These are phyloP conservation scores for Desoria tigrina DNA, from an alignment of 2,888 invertebrate genomes.

Conservation along the genomic window DNA sequence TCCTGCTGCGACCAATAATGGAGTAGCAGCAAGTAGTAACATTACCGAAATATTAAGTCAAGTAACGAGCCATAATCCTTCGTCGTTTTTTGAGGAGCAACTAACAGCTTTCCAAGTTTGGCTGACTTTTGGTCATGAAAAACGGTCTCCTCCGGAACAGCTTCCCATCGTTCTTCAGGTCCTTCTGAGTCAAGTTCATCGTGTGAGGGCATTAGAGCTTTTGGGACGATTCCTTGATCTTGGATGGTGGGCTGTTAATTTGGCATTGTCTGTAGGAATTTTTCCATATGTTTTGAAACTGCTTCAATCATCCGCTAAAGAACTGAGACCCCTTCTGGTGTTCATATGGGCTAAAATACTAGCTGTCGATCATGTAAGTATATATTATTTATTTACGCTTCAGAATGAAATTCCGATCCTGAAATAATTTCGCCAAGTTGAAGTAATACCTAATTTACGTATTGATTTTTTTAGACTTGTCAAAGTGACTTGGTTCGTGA, in stretches of 20 bases:
- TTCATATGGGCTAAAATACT: constrained; percentile 99
- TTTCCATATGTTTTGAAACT: constrained; percentile 98
- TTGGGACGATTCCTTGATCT: constrained; percentile 90
- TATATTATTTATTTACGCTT: constrained; percentile 9
- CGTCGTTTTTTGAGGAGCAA: constrained; percentile 90
- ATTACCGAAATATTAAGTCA: constrained; percentile 12
- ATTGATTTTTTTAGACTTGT: constrained; percentile 69
- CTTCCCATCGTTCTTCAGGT: constrained; percentile 83
- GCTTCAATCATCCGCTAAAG: constrained; percentile 89
- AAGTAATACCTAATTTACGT: not conserved
- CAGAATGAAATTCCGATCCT: constrained; percentile 14
- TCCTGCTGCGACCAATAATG: constrained; percentile 52
- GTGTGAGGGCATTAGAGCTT: constrained; percentile 89
- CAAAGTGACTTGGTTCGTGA: constrained; percentile 93
- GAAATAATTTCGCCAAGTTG: too few relatives aligned
- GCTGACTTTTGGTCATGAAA: constrained; percentile 77
- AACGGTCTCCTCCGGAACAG: constrained; percentile 88
- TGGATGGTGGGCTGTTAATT: constrained; percentile 92
- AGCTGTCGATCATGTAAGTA: constrained; percentile 86
- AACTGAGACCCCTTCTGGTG: constrained; percentile 87
- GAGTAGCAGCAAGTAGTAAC: constrained; percentile 47
- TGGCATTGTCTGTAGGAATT: constrained; percentile 94
- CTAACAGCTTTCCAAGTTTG: constrained; percentile 96
- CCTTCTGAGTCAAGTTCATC: constrained; percentile 70
- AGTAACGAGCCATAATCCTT: constrained; percentile 63